phyloP scores from a whole-genome alignment of 2,113 vertebrate genomes.

The Sturnira hondurensis region DNA sequence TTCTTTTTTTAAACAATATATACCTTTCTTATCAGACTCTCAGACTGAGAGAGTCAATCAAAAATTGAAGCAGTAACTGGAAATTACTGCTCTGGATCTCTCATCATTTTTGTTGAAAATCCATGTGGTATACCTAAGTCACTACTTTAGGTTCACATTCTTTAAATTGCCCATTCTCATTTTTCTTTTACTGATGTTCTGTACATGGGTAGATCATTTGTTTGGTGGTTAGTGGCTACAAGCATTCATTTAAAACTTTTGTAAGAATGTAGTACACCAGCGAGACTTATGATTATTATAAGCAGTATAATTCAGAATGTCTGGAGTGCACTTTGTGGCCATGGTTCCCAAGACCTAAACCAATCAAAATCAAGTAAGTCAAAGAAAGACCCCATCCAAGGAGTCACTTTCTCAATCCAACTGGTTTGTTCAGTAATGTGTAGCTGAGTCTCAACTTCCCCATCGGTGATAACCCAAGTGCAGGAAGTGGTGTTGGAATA shows the following conservation, averaged over 20 bases:
- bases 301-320: not conserved
- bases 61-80: not conserved
- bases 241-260: not conserved
- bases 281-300: not conserved
- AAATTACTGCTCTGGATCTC: not conserved
- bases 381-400: not conserved
- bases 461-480: not conserved
- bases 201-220: not conserved
- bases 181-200: not conserved
- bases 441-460: not conserved
- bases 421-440: not conserved
- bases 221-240: not conserved
- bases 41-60: not conserved
- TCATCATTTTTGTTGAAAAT: not conserved
- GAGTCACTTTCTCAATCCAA: not conserved
- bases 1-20: not conserved
- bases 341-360: not conserved
- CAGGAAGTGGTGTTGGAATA: not conserved
- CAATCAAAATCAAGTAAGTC: not conserved
- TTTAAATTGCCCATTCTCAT: not conserved
- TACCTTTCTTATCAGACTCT: not conserved
- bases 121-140: not conserved
- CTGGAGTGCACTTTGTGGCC: not conserved
- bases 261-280: not conserved
- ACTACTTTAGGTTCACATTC: not conserved